Base-by-base conservation (phyloP, 2,888 invertebrate genomes). In the Tridacna gigas region DNA sequence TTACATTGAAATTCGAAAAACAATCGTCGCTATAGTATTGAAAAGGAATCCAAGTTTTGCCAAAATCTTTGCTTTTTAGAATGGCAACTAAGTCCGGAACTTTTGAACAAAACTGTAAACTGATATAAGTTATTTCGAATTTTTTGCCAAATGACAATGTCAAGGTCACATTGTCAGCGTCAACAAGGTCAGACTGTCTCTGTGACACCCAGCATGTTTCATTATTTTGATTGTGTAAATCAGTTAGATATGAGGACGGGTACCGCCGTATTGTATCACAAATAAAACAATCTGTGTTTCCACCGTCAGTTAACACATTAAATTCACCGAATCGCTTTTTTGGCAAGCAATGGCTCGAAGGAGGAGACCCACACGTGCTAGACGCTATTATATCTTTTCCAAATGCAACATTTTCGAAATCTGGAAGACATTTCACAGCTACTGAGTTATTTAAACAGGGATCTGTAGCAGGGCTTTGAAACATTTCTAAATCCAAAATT, bases 341-440 rank as follows among this genome's bases (percentile, higher is more conserved):
- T 71, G 94, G 90, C 88, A 92, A 91, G 88, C 95, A 95, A 89
- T 94, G 94, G 13, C 93, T 90, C 65, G 90, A 92, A 45, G 93
- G 92, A 0, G 97, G 97, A 79, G 97, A 96, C 61, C 99, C 99
- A 95, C 99, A 99, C 78, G 98, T 97, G 94, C 97, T 98, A 67
- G 98, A 95, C 0, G 95, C 95, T 78, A 96, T 96, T 28, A 99
- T 98, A 74, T 97, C 97, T 73, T 97, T 97, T 18, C 98, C 98
- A 95, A 98, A 99, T 60, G 99, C 99, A 60, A 99, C 99, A 95
- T 99, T 99, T 83, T 99, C 99, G 95, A 99, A 99, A 95, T 99
- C 99, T 20, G 99, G 99, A 93, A 99, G 97, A 96, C 99, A 99
- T 90, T 83, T 84, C n/a, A 84, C 74, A 18, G 87, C 83, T 15